phyloP scores from a whole-genome alignment of 2,113 vertebrate species.

The Neofelis nebulosa region DNA sequence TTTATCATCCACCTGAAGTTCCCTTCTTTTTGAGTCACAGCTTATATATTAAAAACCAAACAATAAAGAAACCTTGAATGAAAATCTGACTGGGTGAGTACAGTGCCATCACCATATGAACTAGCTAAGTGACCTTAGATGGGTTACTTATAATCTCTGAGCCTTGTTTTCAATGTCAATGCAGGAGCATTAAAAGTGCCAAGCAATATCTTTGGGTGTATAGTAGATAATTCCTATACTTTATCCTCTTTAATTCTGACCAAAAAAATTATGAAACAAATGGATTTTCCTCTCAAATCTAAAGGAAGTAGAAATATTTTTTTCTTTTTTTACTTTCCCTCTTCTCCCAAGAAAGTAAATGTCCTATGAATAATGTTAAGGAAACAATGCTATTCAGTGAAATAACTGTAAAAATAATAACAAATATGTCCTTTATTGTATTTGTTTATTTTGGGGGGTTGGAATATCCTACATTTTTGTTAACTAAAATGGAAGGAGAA shows the following conservation, averaged over 20 bases:
- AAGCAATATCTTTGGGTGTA: background rate
- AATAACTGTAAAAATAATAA: slow-evolving; percentile 13
- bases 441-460: background rate
- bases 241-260: background rate
- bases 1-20: background rate
- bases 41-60: background rate
- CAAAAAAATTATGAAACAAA: background rate
- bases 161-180: background rate
- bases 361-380: background rate
- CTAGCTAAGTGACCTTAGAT: too few species aligned
- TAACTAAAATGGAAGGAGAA: background rate
- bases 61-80: background rate
- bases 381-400: background rate
- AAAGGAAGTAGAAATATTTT: background rate
- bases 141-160: background rate
- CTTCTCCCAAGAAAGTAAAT: background rate
- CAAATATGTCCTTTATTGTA: background rate
- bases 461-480: background rate
- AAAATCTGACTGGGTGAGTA: background rate
- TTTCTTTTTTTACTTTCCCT: background rate
- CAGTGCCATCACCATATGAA: background rate
- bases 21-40: background rate
- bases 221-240: background rate
- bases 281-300: background rate
- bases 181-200: background rate